Percentiles rank a stretch among this genome's conserved stretches.
These are phyloP conservation scores for Piscicola geometra DNA, from an alignment of 2,888 invertebrate genomes.

Conservation along the genomic window DNA sequence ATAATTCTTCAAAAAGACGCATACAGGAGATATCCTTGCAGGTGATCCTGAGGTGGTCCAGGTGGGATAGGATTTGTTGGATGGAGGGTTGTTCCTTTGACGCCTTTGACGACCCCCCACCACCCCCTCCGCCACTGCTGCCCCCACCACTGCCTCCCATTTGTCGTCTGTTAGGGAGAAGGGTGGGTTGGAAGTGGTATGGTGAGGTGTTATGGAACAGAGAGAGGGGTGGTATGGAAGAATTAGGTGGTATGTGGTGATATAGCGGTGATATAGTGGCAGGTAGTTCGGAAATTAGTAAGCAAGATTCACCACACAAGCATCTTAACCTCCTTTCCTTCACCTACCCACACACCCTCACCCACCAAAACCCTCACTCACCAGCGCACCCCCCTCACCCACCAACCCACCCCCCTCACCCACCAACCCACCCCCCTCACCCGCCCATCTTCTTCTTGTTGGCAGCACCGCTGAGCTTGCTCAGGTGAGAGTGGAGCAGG, in stretches of 20 bases:
- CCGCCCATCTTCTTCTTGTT: constrained; percentile 67
- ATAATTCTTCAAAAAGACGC: too few relatives aligned
- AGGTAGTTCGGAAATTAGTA: too few relatives aligned
- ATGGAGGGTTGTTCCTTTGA: constrained; percentile 54
- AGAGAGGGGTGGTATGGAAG: too few relatives aligned
- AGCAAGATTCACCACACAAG: too few relatives aligned
- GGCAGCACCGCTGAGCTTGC: constrained; percentile 66
- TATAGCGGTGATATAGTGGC: too few relatives aligned
- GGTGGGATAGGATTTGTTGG: constrained; percentile 76
- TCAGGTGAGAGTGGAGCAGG: constrained; percentile 56
- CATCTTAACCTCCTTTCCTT: too few relatives aligned
- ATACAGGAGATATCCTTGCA: constrained; percentile 57
- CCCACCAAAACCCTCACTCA: neutral
- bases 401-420: too few relatives aligned
- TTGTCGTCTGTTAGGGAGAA: too few relatives aligned
- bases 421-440: neutral
- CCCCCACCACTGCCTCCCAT: neutral
- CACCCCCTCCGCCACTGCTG: neutral
- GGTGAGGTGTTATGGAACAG: too few relatives aligned
- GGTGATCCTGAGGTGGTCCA: constrained; percentile 74
- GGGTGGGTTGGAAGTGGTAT: too few relatives aligned
- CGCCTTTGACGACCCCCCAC: constrained; percentile 10
- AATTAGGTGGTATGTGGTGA: too few relatives aligned
- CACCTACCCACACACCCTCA: neutral
- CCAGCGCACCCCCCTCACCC: too few relatives aligned